Evolutionary conservation across 2,888 invertebrate genomes (phyloP).

Genomic region (Dilophus febrilis): DNA sequence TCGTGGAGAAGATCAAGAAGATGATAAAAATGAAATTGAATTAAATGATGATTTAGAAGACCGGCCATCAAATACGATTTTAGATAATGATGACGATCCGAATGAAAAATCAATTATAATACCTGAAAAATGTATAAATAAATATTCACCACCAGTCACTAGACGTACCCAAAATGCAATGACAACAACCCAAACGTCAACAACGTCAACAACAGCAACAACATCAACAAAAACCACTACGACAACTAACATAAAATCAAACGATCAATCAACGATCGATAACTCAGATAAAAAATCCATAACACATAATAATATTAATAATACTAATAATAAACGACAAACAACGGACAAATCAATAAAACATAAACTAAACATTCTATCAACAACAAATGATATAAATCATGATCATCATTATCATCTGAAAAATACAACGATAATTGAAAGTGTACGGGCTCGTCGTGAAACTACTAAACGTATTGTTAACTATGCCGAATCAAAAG

Average conservation of each 20-base stretch:
- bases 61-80: too few relatives aligned
- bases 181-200: too few relatives aligned
- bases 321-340: background rate
- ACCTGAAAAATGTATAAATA: too few relatives aligned
- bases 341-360: background rate
- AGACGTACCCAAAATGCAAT: slow-evolving; percentile 2
- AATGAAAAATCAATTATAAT: slow-evolving; percentile 11
- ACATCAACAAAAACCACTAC: background rate
- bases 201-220: background rate
- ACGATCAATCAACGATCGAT: slow-evolving; percentile 1
- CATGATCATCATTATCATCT: too few relatives aligned
- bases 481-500: slow-evolving; percentile 11
- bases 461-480: slow-evolving; percentile 11
- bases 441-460: slow-evolving; percentile 11
- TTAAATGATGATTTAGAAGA: too few relatives aligned
- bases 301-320: background rate
- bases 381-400: too few relatives aligned
- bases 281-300: background rate
- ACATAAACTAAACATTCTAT: background rate
- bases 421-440: too few relatives aligned
- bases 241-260: slow-evolving; percentile 2
- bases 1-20: too few relatives aligned
- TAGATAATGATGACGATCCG: too few relatives aligned
- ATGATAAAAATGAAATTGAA: too few relatives aligned
- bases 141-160: slow-evolving; percentile 3